Evolutionary conservation across 2,113 vertebrate genomes (phyloP), one percentile per base, ranked within the genome.

Genomic region (Cichladusa arquata): DNA sequence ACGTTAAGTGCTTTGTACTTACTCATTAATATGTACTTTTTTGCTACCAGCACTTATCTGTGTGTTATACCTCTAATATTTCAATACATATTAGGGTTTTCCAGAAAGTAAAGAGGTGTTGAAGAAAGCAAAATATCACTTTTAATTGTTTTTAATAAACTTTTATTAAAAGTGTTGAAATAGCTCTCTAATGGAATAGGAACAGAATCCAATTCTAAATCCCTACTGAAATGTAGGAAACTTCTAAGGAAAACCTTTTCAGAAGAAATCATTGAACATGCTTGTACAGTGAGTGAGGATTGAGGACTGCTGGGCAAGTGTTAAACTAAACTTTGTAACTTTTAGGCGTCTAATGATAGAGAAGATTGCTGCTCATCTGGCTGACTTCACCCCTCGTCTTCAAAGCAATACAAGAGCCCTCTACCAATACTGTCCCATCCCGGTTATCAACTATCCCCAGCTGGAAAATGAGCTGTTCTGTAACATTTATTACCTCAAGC

Each of bases 401-500:
- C 99, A 99, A 95, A 99, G 99, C 97, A 99, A 99, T 97, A 99
- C 99, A 14, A 98, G 99, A 82, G 99, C 99, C 22, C 98, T 99
- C 61, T 99, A 99, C 96, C 99, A 99, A 12, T 99, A 99, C 94
- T 99, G 99, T 90, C 99, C 99, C 71, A 99, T 99, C 86, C 99
- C 99, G 0, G 97, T 99, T 51, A 98, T 99, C 98, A 99, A 97
- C 98, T 99, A 99, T 95, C 99, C 99, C 58, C 99, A 99, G 92
- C 98, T 99, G 87, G 99, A 99, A 95, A 98, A 99, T 67, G 99
- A 99, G 97, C 98, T 99, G 16, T 99, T 99, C 98, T 99, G 99
- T 97, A 99, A 98, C 97, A 99, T 99, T 97, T 99, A 99, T 98
- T 99, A 99, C 98, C 99, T 99, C 98, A 98, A 99, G 93, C 99